Percentiles rank a stretch among this genome's conserved stretches.
Evolutionary conservation across 2,888 invertebrate species (phyloP).

Genomic region (Baccha elongata): DNA sequence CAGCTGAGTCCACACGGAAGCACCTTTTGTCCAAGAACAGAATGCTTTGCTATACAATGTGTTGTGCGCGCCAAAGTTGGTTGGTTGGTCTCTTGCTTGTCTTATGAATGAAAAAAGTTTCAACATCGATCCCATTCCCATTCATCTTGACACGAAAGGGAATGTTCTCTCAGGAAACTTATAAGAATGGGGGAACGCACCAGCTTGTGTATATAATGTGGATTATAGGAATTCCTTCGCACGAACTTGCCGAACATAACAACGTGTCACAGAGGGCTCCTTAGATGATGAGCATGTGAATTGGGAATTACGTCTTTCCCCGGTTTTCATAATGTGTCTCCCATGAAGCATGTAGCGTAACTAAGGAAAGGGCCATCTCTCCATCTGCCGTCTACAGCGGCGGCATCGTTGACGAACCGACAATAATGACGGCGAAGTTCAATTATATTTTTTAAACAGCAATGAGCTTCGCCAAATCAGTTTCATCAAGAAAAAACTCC

Average conservation of each 20-base stretch:
- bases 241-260: constrained; percentile 28
- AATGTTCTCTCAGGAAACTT: constrained; percentile 12
- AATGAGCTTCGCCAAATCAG: constrained; percentile 43
- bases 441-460: constrained; percentile 58
- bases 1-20: constrained; percentile 67
- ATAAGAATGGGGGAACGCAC: constrained; percentile 17
- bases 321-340: constrained; percentile 19
- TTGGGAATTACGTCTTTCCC: not conserved
- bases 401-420: constrained; percentile 7
- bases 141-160: constrained; percentile 36
- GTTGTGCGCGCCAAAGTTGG: constrained; percentile 45
- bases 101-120: constrained; percentile 56
- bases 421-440: constrained; percentile 45
- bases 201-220: constrained; percentile 2
- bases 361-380: constrained; percentile 14
- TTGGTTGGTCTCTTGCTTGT: constrained; percentile 4
- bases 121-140: constrained; percentile 26
- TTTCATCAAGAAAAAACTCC: constrained; percentile 28
- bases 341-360: constrained; percentile 63
- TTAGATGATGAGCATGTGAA: constrained; percentile 35
- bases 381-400: not conserved
- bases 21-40: constrained; percentile 58
- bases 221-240: constrained; percentile 50
- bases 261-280: constrained; percentile 29
- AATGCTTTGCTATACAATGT: not conserved